Percentiles rank a stretch among this genome's conserved stretches.
Conservation (phyloP, 2,113 vertebrate genomes). For the Phoenicopterus ruber region DNA sequence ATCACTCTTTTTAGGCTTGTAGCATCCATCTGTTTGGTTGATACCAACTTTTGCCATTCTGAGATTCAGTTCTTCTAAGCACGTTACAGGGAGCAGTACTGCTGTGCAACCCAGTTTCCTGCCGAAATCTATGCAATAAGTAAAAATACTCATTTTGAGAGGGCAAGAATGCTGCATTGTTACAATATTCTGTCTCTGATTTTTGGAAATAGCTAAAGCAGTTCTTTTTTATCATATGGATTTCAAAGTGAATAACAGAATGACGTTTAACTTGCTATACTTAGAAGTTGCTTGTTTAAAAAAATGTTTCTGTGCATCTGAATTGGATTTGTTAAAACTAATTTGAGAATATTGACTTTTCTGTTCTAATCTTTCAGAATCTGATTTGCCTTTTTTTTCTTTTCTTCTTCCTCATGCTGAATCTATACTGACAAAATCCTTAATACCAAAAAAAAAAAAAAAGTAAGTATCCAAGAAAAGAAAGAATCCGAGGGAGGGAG, state of each 20-base stretch:
- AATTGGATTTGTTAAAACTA: not conserved
- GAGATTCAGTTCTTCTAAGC: not conserved
- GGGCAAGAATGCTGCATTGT: not conserved
- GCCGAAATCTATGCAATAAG: too few species aligned
- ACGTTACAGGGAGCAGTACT: not conserved
- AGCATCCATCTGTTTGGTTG: not conserved
- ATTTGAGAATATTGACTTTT: not conserved
- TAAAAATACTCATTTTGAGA: too few species aligned
- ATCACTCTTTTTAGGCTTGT: not conserved
- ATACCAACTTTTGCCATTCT: not conserved
- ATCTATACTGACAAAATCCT: not conserved
- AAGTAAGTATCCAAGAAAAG: too few species aligned
- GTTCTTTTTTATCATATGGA: not conserved
- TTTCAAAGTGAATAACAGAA: not conserved
- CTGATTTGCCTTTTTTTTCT: not conserved
- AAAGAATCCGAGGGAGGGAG: not conserved
- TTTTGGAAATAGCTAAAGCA: not conserved
- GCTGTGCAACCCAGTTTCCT: not conserved
- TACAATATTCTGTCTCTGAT: not conserved
- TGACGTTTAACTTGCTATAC: not conserved
- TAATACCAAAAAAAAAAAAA: not conserved
- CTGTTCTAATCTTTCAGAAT: not conserved
- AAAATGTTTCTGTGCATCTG: not conserved
- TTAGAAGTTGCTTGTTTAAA: not conserved
- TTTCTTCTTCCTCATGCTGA: not conserved